These are phyloP conservation scores for Trachelipus rathkii DNA, from an alignment of 1,140 invertebrate species.

Conservation along the genomic window DNA sequence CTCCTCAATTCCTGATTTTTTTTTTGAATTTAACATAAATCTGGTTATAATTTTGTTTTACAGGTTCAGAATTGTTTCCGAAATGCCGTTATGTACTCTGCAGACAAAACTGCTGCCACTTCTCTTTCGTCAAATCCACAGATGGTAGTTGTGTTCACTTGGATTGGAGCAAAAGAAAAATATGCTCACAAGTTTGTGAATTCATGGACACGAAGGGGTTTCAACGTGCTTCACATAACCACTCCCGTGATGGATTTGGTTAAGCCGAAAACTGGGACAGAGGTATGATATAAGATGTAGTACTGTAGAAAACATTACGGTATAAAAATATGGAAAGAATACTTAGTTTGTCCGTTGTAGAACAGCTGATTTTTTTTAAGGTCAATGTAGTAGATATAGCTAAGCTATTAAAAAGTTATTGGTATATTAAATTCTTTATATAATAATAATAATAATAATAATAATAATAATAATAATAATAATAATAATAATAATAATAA, in stretches of 20 bases:
- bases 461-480: no score
- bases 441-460: no score
- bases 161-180: conserved; percentile 42
- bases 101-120: conserved; percentile 49
- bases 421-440: no score
- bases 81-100: not conserved
- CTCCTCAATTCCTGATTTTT: no score
- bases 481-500: no score
- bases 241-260: conserved; percentile 49
- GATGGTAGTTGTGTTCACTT: conserved; percentile 51
- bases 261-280: conserved; percentile 51
- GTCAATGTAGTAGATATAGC: no score
- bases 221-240: conserved; percentile 55
- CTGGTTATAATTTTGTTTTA: not conserved
- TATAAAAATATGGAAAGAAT: no score
- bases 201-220: conserved; percentile 35
- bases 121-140: conserved; percentile 14
- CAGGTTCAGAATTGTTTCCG: not conserved
- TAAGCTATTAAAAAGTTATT: no score
- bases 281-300: conserved; percentile 22
- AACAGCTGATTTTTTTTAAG: no score
- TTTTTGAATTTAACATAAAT: no score
- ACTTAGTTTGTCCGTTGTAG: no score
- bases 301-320: no score
- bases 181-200: conserved; percentile 42